Percentiles rank a stretch among this genome's conserved stretches.
Evolutionary conservation across 2,113 vertebrate species (phyloP).

Genomic region (Nothobranchius furzeri): DNA sequence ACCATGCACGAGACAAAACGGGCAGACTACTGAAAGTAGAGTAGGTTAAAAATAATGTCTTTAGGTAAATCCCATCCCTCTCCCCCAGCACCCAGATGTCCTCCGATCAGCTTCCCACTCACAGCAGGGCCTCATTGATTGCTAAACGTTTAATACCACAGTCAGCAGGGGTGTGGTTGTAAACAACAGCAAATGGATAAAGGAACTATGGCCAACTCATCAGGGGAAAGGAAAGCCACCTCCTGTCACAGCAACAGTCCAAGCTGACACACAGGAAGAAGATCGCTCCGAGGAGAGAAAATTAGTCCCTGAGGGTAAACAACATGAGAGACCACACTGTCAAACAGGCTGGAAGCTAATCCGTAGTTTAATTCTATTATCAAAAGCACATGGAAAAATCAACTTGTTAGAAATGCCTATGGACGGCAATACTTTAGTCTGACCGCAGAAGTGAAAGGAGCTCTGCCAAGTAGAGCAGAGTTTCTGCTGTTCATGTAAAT

Average conservation of each 20-base stretch:
- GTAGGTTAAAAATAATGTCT: not conserved
- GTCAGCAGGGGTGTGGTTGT: slow-evolving; percentile 26
- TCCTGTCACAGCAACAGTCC: slow-evolving; percentile 30
- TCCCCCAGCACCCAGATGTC: not conserved
- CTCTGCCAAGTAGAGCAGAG: not conserved
- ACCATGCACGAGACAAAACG: slow-evolving; percentile 1
- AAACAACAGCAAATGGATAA: slow-evolving; percentile 43
- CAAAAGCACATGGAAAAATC: slow-evolving; percentile 12
- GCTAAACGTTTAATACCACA: slow-evolving; percentile 46
- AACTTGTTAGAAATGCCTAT: slow-evolving; percentile 1
- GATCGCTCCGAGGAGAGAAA: slow-evolving; percentile 18
- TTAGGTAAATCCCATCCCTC: not conserved
- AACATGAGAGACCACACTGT: slow-evolving; percentile 9
- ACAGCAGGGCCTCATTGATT: slow-evolving; percentile 43
- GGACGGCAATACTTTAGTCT: not conserved
- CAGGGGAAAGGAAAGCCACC: slow-evolving; percentile 27
- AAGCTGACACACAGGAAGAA: slow-evolving; percentile 35
- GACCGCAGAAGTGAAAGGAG: not conserved
- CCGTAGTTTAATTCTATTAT: slow-evolving; percentile 21
- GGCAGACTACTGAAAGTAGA: no score
- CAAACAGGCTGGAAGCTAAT: slow-evolving; percentile 34
- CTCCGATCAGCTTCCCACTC: slow-evolving; percentile 19
- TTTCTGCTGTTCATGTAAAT: no score
- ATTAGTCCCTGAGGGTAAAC: slow-evolving; percentile 4
- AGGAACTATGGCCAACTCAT: slow-evolving; percentile 30